Evolutionary conservation across 2,113 vertebrate species (phyloP), one percentile per base, ranked within the genome.

Genomic region (Poeciliopsis prolifica): DNA sequence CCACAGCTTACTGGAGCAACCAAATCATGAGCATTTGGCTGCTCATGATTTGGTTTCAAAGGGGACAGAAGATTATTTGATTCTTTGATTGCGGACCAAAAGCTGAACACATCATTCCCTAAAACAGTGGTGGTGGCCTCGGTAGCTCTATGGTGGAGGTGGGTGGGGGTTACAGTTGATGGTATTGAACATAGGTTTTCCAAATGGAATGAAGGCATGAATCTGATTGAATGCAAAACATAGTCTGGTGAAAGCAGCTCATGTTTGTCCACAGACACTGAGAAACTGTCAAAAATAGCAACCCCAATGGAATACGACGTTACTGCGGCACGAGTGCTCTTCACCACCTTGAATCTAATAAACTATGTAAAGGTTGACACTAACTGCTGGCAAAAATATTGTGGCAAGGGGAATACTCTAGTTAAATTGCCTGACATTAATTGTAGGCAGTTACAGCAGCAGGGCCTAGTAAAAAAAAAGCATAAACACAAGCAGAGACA

Each of bases 401-500:
- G 28, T 30, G 28, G 61, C 37, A 33, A 61, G 82, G 58, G 31
- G 61, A 72, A 78, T 86, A 84, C 78, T 83, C 67, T 67, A 62
- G 77, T 88, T 87, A 81, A 91, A 91, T 90, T 80, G 83, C 76
- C 83, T 69, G 74, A 71, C 74, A 90, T 89, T 86, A 79, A 86
- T 91, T 89, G 77, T 17, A 61, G 54, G 72, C 75, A 76, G 72
- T 85, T 75, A 67, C 71, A 87, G 58, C 87, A 81, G 80, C 68
- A 54, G 83, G 75, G 58, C 80, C 74, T 78, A 17, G 65, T 81
- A 80, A 78, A 85, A 28, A 28, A 28, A 87, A 48, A 80, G 78
- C 33, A 58, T 60, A 61, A 77, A 64, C 71, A 78, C 68, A 82
- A 85, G 31, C 61, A 70, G 71, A 73, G 37, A 85, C 72, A 62